These are phyloP conservation scores for Coranthus polyacanthus DNA, from an alignment of 2,797 vertebrate species.

Conservation along the genomic window DNA sequence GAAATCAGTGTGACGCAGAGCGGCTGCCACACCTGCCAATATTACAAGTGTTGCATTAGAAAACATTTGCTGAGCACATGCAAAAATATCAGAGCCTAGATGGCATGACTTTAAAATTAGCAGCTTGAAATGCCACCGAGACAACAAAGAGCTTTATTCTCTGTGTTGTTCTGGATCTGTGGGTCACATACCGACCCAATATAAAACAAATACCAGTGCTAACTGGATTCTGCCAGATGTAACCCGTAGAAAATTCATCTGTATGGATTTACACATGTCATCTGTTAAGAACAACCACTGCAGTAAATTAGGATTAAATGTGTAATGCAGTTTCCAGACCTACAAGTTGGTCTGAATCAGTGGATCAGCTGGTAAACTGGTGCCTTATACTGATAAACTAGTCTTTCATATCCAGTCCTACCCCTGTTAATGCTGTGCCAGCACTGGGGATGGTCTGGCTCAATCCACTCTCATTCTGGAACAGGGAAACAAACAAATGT, in stretches of 20 bases:
- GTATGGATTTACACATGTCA: no score
- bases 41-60: conserved; percentile 23
- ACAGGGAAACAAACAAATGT: no score
- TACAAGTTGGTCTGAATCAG: no score
- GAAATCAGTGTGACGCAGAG: conserved; percentile 18
- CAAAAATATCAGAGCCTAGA: conserved; percentile 31
- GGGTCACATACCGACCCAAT: conserved; percentile 39
- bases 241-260: conserved; percentile 23
- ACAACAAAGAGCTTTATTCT: conserved; percentile 6
- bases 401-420: no score
- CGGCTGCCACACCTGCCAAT: conserved; percentile 38
- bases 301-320: not conserved
- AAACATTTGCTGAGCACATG: conserved; percentile 65
- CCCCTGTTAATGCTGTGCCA: no score
- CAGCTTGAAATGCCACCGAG: conserved; percentile 40
- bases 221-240: conserved; percentile 48
- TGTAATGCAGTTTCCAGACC: not conserved
- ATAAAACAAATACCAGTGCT: conserved; percentile 68
- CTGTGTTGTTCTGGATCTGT: conserved; percentile 12
- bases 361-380: no score
- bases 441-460: no score
- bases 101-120: conserved; percentile 43
- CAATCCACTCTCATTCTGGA: no score
- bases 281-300: conserved; percentile 1
- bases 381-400: no score